Base-by-base conservation (phyloP, 2,797 vertebrate species). In the Hemitrygon akajei region DNA sequence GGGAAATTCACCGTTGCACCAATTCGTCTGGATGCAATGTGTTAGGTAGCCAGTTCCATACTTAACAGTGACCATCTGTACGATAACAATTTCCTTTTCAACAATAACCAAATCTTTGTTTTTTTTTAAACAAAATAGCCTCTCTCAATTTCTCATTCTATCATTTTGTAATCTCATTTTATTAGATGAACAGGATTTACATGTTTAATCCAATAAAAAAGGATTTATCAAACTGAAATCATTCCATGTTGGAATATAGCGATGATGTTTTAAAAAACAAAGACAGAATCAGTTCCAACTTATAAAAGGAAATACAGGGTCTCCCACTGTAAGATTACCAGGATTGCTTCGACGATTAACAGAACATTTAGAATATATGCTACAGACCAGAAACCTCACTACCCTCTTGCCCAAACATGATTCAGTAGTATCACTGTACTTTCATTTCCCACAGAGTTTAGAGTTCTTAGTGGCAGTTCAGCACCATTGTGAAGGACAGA, bases 121-220 rank as follows among this genome's bases (percentile, higher is more conserved):
- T 60, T 87, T 14, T 20, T 30, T 87, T 63, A n/a, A n/a, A 30
- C 89, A 71, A 73, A 92, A 73, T 73, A 92, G 73, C 34, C 89
- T 73, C 14, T 75, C 66, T 56, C 37, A 37, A 30, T 56, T 30
- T 47, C 25, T 73, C 66, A 92, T 20, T 66, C 30, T 20, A 34
- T 34, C 18, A 66, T n/a, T 30, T 92, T 56, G 56, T 47, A 58
- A 84, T 84, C 80, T 71, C 91, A 75, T 1, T 92, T 92, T 92
- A 92, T 92, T 92, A 92, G 34, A 92, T 92, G 66, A 92, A 92
- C 66, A 92, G 86, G 86, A 89, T 56, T 92, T 75, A 75, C 91
- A 93, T 76, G n/a, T 89, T 89, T 93, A 93, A 93, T 93, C 91
- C 91, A 93, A 58, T 93, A 93, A 93, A 93, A 76, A 75, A 93